A percentile compares a stretch with the other conserved stretches of the same genome.
These are phyloP conservation scores for Antheraea assamensis DNA, from an alignment of 2,888 invertebrate species.

Conservation along the genomic window DNA sequence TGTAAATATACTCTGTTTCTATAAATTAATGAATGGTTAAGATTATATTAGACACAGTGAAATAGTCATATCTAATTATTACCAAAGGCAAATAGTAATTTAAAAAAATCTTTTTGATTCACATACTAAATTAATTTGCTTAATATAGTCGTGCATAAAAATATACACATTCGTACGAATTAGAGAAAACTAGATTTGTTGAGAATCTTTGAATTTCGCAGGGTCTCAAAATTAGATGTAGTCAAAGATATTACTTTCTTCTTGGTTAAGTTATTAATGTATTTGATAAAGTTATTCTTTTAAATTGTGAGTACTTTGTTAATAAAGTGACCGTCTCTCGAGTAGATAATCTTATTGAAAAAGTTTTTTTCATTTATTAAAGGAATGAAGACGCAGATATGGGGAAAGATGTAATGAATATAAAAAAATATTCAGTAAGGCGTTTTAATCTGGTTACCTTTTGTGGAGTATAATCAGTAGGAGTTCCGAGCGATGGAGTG, in stretches of 20 bases:
- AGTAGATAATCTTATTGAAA: not conserved
- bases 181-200: not conserved
- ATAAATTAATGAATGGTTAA: slow-evolving; percentile 26
- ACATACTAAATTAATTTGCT: not conserved
- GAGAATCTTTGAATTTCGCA: not conserved
- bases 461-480: not conserved
- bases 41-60: not conserved
- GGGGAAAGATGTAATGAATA: not conserved
- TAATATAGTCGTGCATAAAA: too few relatives aligned
- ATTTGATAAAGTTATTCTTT: not conserved
- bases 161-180: not conserved
- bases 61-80: not conserved
- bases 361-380: not conserved
- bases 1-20: slow-evolving; percentile 48
- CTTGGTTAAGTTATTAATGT: too few relatives aligned
- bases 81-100: not conserved
- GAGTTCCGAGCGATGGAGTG: not conserved
- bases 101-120: not conserved
- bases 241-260: not conserved
- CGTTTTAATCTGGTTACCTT: not conserved
- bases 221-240: not conserved
- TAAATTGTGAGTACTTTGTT: not conserved
- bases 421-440: not conserved
- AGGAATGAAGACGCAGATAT: not conserved
- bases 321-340: not conserved